Percentiles rank a stretch among this genome's conserved stretches.
Conservation (phyloP, 2,113 vertebrate genomes). For the Phainopepla nitens region DNA sequence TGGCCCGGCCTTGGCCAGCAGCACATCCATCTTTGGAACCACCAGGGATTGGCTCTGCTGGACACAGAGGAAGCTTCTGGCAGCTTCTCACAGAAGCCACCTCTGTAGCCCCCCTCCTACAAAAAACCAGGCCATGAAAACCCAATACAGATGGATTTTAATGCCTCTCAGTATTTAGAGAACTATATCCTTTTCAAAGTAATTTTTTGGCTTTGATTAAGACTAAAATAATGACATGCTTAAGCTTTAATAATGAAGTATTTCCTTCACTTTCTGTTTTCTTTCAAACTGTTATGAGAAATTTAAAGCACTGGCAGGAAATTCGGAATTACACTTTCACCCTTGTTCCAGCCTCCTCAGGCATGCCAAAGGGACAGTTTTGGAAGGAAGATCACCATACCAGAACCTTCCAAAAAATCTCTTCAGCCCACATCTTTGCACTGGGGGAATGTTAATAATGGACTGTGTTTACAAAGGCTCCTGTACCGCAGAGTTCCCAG, state of each 20-base stretch:
- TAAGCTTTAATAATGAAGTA: not conserved
- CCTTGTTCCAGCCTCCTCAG: not conserved
- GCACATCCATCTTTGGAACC: not conserved
- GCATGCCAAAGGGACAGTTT: not conserved
- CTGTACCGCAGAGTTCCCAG: not conserved
- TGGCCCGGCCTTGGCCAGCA: not conserved
- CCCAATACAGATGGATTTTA: not conserved
- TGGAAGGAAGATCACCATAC: not conserved
- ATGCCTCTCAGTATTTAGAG: not conserved
- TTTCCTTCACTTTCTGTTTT: not conserved
- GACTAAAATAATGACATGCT: not conserved
- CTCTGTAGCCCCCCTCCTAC: not conserved
- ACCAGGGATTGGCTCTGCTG: fast-evolving
- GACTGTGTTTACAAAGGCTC: not conserved
- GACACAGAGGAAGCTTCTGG: not conserved
- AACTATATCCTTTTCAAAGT: not conserved
- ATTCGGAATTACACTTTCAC: not conserved
- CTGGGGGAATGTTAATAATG: not conserved
- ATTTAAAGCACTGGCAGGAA: not conserved
- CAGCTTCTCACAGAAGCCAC: not conserved
- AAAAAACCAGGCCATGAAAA: not conserved
- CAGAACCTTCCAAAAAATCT: not conserved
- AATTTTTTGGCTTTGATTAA: not conserved
- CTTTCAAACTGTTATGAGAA: not conserved
- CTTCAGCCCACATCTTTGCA: not conserved